phyloP scores from a whole-genome alignment of 30 jellyfish, hydroid and myxozoan species.

The Rhopilema esculentum region DNA sequence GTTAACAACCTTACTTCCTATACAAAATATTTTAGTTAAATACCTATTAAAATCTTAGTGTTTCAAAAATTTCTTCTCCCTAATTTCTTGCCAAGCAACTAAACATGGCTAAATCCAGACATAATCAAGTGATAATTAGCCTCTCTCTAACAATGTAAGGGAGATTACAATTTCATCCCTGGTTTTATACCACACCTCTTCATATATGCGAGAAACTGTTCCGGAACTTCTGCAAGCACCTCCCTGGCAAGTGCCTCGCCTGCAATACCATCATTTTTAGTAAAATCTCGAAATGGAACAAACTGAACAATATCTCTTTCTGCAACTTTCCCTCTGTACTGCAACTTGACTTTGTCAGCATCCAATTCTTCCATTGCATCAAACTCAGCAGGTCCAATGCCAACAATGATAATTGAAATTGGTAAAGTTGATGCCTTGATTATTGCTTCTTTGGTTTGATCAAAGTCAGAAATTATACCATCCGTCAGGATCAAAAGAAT shows the following conservation, averaged over 20 bases:
- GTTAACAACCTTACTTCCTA: no score
- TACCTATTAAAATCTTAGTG: no score
- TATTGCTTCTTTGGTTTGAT: slow-evolving; percentile 84
- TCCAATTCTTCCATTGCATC: slow-evolving; percentile 95
- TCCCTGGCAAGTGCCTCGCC: slow-evolving; percentile 83
- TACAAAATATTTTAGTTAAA: no score
- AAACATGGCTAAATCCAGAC: no score
- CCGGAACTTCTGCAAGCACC: slow-evolving; percentile 91
- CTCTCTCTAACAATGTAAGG: no score
- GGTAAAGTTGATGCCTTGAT: slow-evolving; percentile 87
- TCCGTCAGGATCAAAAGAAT: slow-evolving; percentile 88
- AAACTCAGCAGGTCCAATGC: slow-evolving; percentile 94
- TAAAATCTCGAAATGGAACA: slow-evolving; percentile 86
- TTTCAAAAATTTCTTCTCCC: no score
- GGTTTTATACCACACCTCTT: slow-evolving; percentile 73
- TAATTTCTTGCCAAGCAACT: no score
- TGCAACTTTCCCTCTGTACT: slow-evolving; percentile 73
- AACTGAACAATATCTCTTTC: slow-evolving; percentile 97
- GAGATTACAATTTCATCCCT: background rate
- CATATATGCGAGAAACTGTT: slow-evolving; percentile 82
- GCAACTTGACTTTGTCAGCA: slow-evolving; percentile 72
- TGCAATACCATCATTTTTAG: slow-evolving; percentile 60
- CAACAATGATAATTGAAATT: slow-evolving; percentile 92
- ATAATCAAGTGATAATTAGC: no score
- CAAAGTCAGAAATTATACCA: slow-evolving; percentile 90